Percentiles rank a stretch among this genome's conserved stretches.
Evolutionary conservation across 2,888 invertebrate species (phyloP).

Genomic region (Mellilla xanthometata): DNA sequence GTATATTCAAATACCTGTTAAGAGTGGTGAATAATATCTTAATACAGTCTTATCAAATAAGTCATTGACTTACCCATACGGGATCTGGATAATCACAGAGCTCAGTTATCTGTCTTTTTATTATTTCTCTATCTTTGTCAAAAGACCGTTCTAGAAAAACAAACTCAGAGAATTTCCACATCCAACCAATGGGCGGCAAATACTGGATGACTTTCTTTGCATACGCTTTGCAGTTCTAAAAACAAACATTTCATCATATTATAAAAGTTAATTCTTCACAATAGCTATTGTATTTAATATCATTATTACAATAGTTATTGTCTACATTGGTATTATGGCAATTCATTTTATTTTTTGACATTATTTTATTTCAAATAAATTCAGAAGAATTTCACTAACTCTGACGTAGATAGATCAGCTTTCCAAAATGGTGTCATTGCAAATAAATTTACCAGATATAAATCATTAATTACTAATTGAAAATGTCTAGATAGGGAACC

Average conservation of each 20-base stretch:
- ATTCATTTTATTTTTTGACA: no score
- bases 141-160: constrained; percentile 96
- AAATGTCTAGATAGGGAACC: no score
- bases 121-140: constrained; percentile 93
- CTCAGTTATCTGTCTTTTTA: constrained; percentile 90
- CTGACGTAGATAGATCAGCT: no score
- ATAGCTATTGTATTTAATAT: background rate
- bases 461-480: no score
- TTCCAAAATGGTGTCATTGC: no score
- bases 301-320: no score
- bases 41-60: constrained; percentile 10
- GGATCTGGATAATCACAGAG: constrained; percentile 95
- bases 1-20: no score
- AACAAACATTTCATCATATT: background rate
- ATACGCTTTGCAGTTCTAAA: constrained; percentile 91
- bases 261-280: background rate
- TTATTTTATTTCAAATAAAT: no score
- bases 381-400: no score
- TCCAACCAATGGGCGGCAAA: constrained; percentile 97
- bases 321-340: no score
- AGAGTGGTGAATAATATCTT: no score
- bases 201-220: constrained; percentile 96
- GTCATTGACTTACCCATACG: constrained; percentile 87
- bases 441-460: no score
- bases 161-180: constrained; percentile 97